Evolutionary conservation across 2,113 vertebrate species (phyloP), one percentile per base, ranked within the genome.

Genomic region (Ia io): DNA sequence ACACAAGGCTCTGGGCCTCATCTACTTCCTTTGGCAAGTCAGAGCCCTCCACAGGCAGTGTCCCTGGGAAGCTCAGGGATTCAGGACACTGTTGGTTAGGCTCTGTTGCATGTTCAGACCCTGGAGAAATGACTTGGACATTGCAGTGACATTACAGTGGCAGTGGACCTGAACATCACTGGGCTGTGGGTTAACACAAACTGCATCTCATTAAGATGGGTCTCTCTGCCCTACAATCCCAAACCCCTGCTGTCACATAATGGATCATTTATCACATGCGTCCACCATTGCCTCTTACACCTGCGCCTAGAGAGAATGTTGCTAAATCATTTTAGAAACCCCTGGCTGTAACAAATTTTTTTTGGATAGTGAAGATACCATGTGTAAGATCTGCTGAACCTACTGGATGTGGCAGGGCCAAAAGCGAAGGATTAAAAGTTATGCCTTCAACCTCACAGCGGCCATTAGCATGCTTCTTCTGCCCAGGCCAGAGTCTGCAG

Each of bases 231-330:
- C 47, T 16, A 4, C 1, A 35, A 0, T 23, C 51, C 65, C 90
- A 42, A 51, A n/a, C 6, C 13, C 74, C 37, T n/a, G 3, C 10
- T 2, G 12, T 70, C 67, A 77, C 11, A 0, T 9, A 79, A 32
- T 12, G 8, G 61, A 13, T 9, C 42, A 5, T 2, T 2, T 37
- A 4, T 5, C 32, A 20, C 32, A 49, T 30, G 40, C 1, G 22
- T 44, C 47, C 28, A 1, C 53, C 22, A 1, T 10, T 28, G 37
- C 73, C 25, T 44, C 56, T 70, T 12, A 23, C 0, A 0, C 1
- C 0, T 2, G 9, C 1, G 23, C 16, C 87, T 30, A 20, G 22
- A 63, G 20, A 78, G 9, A 65, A 51, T 4, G 32, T 5, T 30
- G 3, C 65, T 1, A 0, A 71, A 23, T 32, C 51, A 4, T 65